A percentile compares a stretch with the other conserved stretches of the same genome.
phyloP scores from a whole-genome alignment of 2,888 invertebrate genomes.

The Anagyrus pseudococci region DNA sequence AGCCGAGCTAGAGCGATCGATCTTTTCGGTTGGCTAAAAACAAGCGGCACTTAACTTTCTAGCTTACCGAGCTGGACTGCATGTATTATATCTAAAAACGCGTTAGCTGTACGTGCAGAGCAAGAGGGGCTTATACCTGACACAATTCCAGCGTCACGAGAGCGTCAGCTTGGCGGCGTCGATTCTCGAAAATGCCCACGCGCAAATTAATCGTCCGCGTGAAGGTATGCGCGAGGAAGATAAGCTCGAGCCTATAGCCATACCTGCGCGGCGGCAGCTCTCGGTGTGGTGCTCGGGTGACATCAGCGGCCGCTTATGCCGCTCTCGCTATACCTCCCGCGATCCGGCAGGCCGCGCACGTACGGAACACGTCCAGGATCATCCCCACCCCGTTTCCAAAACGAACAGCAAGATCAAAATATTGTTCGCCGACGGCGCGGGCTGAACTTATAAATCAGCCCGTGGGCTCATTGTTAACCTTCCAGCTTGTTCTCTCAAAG shows the following conservation, averaged over 20 bases:
- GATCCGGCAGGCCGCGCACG: conserved; percentile 45
- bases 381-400: conserved; percentile 45
- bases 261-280: too few relatives aligned
- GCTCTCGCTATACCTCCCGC: background rate
- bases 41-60: too few relatives aligned
- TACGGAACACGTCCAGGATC: conserved; percentile 23
- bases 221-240: background rate
- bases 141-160: too few relatives aligned
- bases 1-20: too few relatives aligned
- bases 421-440: conserved; percentile 45
- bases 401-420: conserved; percentile 51
- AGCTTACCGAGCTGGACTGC: too few relatives aligned
- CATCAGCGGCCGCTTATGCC: conserved; percentile 30
- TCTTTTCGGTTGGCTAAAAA: too few relatives aligned
- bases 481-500: conserved; percentile 14
- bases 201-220: conserved; percentile 4
- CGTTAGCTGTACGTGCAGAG: too few relatives aligned
- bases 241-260: too few relatives aligned
- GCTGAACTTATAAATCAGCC: conserved; percentile 55
- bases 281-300: conserved; percentile 14
- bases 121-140: too few relatives aligned
- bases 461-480: conserved; percentile 37
- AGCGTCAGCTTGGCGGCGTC: too few relatives aligned
- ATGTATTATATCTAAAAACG: too few relatives aligned
- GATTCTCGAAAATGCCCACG: background rate